Evolutionary conservation across 1,140 invertebrate genomes (phyloP).

Genomic region (Bombus confusus): DNA sequence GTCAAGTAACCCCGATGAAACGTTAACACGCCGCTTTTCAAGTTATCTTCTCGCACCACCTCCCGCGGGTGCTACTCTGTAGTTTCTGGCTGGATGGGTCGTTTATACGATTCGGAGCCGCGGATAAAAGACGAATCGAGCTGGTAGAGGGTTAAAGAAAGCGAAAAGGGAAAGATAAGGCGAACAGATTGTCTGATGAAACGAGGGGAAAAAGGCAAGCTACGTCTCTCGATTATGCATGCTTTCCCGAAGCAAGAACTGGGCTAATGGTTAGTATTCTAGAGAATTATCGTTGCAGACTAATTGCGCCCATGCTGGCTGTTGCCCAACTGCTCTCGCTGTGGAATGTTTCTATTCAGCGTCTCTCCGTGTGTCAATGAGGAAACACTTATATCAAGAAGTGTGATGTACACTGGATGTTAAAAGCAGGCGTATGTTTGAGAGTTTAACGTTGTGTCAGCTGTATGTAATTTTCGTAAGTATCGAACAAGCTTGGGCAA

Average conservation of each 20-base stretch:
- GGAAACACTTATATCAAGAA: neutral
- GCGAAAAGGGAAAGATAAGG: neutral
- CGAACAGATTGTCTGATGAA: neutral
- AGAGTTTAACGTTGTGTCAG: no score
- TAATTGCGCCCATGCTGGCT: constrained; percentile 72
- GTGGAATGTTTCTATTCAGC: constrained; percentile 39
- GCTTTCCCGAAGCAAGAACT: constrained; percentile 40
- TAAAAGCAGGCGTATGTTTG: neutral
- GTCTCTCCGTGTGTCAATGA: neutral
- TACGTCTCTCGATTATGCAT: constrained; percentile 45
- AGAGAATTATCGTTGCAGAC: constrained; percentile 71
- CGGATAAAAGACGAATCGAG: constrained; percentile 14
- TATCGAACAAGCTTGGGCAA: no score
- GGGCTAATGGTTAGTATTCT: constrained; percentile 71
- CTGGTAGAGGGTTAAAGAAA: neutral
- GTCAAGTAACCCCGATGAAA: neutral
- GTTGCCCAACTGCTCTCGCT: constrained; percentile 52
- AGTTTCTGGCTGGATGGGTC: neutral
- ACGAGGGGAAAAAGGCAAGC: constrained; percentile 6
- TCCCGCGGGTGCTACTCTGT: neutral
- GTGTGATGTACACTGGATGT: neutral
- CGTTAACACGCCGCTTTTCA: neutral
- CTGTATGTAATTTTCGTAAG: no score
- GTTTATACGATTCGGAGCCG: neutral
- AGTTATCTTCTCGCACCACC: neutral